A percentile compares a stretch with the other conserved stretches of the same genome.
These are phyloP conservation scores for Nycticebus coucang DNA, from an alignment of 2,113 vertebrate genomes.

Conservation along the genomic window DNA sequence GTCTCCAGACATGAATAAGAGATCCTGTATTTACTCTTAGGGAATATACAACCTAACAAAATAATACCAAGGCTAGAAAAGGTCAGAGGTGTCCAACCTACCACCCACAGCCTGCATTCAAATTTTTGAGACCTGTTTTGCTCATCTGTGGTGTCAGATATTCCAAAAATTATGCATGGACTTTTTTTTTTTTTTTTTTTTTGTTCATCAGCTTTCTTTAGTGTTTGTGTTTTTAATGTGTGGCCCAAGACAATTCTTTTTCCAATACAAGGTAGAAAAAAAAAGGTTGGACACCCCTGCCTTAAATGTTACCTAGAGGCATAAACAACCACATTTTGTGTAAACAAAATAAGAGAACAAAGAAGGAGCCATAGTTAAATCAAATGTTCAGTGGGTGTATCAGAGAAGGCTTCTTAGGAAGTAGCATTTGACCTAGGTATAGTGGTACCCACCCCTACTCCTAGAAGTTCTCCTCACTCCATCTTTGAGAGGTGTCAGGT, in stretches of 20 bases:
- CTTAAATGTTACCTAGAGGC: neutral
- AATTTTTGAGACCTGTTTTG: too few relatives aligned
- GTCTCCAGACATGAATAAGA: constrained; percentile 16
- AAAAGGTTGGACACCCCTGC: too few relatives aligned
- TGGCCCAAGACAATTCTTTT: too few relatives aligned
- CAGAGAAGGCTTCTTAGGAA: neutral
- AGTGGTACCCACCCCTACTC: neutral
- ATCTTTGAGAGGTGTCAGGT: neutral
- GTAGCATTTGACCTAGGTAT: constrained; percentile 3
- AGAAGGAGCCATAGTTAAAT: constrained; percentile 25
- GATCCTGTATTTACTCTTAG: neutral
- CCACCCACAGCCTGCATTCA: too few relatives aligned
- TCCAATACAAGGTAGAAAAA: too few relatives aligned
- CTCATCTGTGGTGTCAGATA: too few relatives aligned
- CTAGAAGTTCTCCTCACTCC: neutral
- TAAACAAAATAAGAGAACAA: neutral
- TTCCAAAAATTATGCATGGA: too few relatives aligned
- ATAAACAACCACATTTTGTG: neutral
- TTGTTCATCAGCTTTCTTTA: too few relatives aligned
- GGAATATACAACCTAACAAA: constrained; percentile 2
- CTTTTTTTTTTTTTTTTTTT: too few relatives aligned
- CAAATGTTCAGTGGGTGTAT: constrained; percentile 20
- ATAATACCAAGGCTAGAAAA: neutral
- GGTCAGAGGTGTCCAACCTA: neutral
- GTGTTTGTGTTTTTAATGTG: too few relatives aligned